Evolutionary conservation across 2,113 vertebrate genomes (phyloP), one percentile per base, ranked within the genome.

Genomic region (Periophthalmodon schlosseri): DNA sequence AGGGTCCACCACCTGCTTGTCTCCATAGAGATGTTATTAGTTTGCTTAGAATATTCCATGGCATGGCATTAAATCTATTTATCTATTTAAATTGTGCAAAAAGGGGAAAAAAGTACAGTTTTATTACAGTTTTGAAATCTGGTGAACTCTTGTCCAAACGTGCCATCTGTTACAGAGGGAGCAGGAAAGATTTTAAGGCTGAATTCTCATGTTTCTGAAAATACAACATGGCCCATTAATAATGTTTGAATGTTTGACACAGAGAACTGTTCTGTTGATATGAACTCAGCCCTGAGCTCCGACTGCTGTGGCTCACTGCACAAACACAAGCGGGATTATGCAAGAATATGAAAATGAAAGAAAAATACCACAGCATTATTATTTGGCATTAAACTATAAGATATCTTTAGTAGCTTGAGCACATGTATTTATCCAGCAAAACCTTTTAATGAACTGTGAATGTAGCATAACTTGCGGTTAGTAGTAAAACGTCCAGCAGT

Each of bases 71-170:
- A 39, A 39, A 39, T 39, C 8, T 28, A 3, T 28, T 28, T n/a
- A 21, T 56, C 20, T 21, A 10, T 21, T 9, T 10, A n/a, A 56
- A 56, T 11, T 10, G 8, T 44, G 39, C 8, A 44, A 56, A 52
- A 20, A 20, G 15, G 16, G 2, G 4, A 1, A 21, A 56, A 56
- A 52, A 18, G 50, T 18, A 18, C 4, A n/a, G n/a, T 10, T 56
- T 56, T 56, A n/a, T 21, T n/a, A 21, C 8, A 21, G 15, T 18
- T 5, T 13, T 34, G 12, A 12, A 56, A 57, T 2, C 36, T 33
- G 15, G 20, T 5, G 12, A 46, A 49, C 56, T 67, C 68, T 14
- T 52, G 76, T 76, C 12, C 10, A 21, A 21, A 73, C 74, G 49
- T 65, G 78, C 20, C 33, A 14, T 24, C 61, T 16, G 4, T 63